Evolutionary conservation across 2,113 vertebrate genomes (phyloP).

Genomic region (Hemicordylus capensis): DNA sequence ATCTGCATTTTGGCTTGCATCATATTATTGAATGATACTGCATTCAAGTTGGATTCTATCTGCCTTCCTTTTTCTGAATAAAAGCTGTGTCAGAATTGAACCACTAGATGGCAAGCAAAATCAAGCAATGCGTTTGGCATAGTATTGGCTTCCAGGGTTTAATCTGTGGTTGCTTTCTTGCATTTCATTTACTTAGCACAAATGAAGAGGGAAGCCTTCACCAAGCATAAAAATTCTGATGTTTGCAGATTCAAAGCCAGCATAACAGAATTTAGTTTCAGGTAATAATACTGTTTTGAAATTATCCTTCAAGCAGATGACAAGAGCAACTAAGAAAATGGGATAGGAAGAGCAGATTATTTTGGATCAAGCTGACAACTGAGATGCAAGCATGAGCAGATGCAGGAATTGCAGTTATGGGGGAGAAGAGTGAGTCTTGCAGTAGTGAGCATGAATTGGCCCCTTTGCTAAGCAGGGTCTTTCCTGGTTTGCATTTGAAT

Average conservation of each 20-base stretch:
- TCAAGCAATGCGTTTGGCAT: background rate
- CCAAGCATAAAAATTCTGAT: background rate
- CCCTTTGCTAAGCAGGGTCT: no score
- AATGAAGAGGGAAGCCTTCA: background rate
- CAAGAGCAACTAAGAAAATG: background rate
- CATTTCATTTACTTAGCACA: background rate
- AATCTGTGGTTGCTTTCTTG: background rate
- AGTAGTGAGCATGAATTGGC: no score
- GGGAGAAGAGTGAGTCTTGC: no score
- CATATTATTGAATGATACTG: background rate
- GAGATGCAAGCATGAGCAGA: background rate
- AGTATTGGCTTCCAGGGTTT: background rate
- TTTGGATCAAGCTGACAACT: background rate
- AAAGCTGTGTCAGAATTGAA: background rate
- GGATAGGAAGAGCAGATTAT: background rate
- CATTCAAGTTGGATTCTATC: background rate
- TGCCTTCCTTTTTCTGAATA: background rate
- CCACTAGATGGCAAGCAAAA: constrained; percentile 35
- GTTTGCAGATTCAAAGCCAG: background rate
- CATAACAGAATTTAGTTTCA: background rate
- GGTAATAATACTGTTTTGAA: background rate
- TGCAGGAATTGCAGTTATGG: background rate
- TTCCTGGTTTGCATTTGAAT: no score
- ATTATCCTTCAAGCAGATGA: background rate
- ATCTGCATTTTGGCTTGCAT: background rate